Evolutionary conservation across 2,888 invertebrate genomes (phyloP), one percentile per base, ranked within the genome.

Genomic region (Eupithecia abbreviata): DNA sequence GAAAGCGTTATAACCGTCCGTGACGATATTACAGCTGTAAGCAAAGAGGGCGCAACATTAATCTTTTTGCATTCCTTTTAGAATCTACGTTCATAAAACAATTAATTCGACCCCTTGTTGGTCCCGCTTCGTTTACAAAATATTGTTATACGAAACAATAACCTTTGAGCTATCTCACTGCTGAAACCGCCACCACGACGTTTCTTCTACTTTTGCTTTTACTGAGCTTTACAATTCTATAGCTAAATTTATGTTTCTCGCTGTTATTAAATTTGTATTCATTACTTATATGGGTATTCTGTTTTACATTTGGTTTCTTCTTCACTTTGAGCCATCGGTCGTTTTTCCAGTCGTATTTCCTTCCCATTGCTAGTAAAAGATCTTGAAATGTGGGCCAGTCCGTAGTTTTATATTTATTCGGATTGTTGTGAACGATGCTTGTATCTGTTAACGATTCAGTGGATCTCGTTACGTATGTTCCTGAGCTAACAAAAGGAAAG

Each of bases 301-400:
- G 77, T n/a, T 77, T 76, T 76, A 78, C 80, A 77, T 88, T 89
- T 42, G 84, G 76, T 88, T 93, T 93, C 69, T 86, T 85, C 84
- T 91, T 93, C 0, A 93, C 89, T 91, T 95, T 95, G 75, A 94
- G 91, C 95, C 95, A 95, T 79, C 93, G 86, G 74, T 95, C 94
- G 79, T 93, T 95, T 85, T 94, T 95, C 94, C 94, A 94, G 78
- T 95, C 94, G 76, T 95, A 95, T 83, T 86, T 90, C 79, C 89
- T 92, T 5, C 94, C 94, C 81, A 94, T 91, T 69, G 88, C 90
- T 83, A 90, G 81, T 76, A 95, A 83, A 45, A 95, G 90, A 43
- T 94, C 93, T 82, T 94, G 90, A 81, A 95, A 95, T 84, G 90
- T 94, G 30, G 94, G 94, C 95, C 95, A 95, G 72, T 78, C 72